A percentile compares a stretch with the other conserved stretches of the same genome.
Evolutionary conservation across 2,113 vertebrate species (phyloP).

Genomic region (Hipposideros armiger): DNA sequence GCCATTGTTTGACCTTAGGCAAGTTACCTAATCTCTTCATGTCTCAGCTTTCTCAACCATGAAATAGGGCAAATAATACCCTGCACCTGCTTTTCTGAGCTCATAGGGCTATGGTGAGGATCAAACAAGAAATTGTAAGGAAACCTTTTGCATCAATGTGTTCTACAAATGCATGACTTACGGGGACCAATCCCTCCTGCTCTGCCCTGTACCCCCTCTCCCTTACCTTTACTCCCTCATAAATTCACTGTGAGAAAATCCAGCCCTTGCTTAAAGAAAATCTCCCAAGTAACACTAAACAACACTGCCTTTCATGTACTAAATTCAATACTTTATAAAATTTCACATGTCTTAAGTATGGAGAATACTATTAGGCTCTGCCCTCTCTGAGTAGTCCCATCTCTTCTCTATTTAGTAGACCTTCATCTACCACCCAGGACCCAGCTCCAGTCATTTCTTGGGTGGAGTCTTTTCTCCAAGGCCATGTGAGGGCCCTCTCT

Average conservation of each 20-base stretch:
- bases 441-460: not conserved
- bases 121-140: constrained; percentile 53
- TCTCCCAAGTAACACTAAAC: not conserved
- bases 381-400: not conserved
- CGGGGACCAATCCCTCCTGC: not conserved
- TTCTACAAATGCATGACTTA: not conserved
- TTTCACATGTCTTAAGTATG: not conserved
- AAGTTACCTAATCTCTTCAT: constrained; percentile 57
- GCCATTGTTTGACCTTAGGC: constrained; percentile 46
- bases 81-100: constrained; percentile 45
- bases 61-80: constrained; percentile 55
- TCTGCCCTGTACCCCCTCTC: not conserved
- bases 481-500: not conserved
- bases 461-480: not conserved
- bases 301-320: not conserved
- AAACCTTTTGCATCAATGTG: not conserved
- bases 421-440: not conserved
- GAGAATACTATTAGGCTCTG: not conserved
- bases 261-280: not conserved
- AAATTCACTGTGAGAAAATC: not conserved
- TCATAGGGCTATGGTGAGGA: not conserved
- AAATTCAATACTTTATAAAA: not conserved
- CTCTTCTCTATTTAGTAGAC: not conserved
- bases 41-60: constrained; percentile 65
- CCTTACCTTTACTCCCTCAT: not conserved